phyloP scores from a whole-genome alignment of 2,888 invertebrate genomes.

The Apodemia duryi region DNA sequence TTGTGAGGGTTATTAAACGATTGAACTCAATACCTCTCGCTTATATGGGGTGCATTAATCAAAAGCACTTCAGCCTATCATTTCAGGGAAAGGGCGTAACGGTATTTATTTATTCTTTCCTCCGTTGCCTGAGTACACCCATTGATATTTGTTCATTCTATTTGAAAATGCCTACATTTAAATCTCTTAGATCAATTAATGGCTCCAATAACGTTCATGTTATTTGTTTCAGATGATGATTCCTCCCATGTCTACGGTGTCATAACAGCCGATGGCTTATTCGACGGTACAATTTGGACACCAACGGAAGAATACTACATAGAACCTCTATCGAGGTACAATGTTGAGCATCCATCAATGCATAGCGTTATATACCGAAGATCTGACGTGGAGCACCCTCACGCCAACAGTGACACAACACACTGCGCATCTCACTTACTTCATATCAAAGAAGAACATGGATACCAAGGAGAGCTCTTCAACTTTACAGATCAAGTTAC shows the following conservation, averaged over 20 bases:
- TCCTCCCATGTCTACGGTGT: slow-evolving; percentile 90
- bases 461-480: slow-evolving; percentile 58
- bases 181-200: not conserved
- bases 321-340: slow-evolving; percentile 87
- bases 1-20: too few relatives aligned
- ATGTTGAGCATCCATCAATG: slow-evolving; percentile 75
- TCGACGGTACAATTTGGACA: slow-evolving; percentile 93
- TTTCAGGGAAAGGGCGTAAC: too few relatives aligned
- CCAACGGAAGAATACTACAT: slow-evolving; percentile 89
- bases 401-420: slow-evolving; percentile 50
- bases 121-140: too few relatives aligned
- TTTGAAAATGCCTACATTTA: too few relatives aligned
- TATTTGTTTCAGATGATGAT: slow-evolving; percentile 85
- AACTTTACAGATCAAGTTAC: slow-evolving; percentile 56
- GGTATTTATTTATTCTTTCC: too few relatives aligned
- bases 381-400: slow-evolving; percentile 84
- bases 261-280: slow-evolving; percentile 90
- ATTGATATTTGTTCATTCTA: too few relatives aligned
- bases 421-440: slow-evolving; percentile 81
- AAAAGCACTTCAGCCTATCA: too few relatives aligned
- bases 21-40: too few relatives aligned
- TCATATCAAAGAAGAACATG: slow-evolving; percentile 65
- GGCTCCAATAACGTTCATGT: not conserved
- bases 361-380: slow-evolving; percentile 92
- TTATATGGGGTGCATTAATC: too few relatives aligned